Base-by-base conservation (phyloP, 2,797 vertebrate species). In the Neosalanx taihuensis region DNA sequence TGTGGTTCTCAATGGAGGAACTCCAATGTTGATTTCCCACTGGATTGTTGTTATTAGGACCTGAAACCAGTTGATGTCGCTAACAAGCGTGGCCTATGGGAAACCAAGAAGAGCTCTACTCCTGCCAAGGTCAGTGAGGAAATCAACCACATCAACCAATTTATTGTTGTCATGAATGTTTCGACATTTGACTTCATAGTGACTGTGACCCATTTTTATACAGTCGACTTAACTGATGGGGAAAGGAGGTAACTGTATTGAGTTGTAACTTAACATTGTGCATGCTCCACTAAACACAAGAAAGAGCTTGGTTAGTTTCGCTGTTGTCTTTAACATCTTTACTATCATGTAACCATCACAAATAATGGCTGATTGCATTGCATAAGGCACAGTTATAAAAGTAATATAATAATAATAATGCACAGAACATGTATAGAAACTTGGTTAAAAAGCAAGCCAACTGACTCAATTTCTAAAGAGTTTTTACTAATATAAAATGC, bases 31-130 rank as follows among this genome's bases (percentile, higher is more conserved):
- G 17, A 53, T 53, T 17, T 53, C 3, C 18, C 56, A 83, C 29
- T 67, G 35, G 64, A 41, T 67, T 71, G 12, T 76, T 49, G 70
- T 70, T 79, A 0, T 51, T 82, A 99, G 97, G 97, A 99, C 69
- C 93, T 93, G 82, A 97, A 92, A 90, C 92, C 95, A 63, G 93
- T 91, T 84, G 95, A 98, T 0, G 91, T 95, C 6, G 94, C 94
- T 0, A 92, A 92, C 89, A 97, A 97, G 73, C 94, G 95, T 23
- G 94, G 96, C 78, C 89, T 96, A 88, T 99, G 97, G 97, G 96
- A 98, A 92, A 85, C 89, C 77, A 99, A 97, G 85, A 94, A 96
- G 83, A 90, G 92, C 80, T 92, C 95, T 51, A 61, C 91, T 1
- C 90, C 95, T 61, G 78, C 84, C 64, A 93, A 93, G 89, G 93